Percentiles rank a stretch among this genome's conserved stretches.
Conservation (phyloP, 2,113 vertebrate species). For the Beaufortia kweichowensis region DNA sequence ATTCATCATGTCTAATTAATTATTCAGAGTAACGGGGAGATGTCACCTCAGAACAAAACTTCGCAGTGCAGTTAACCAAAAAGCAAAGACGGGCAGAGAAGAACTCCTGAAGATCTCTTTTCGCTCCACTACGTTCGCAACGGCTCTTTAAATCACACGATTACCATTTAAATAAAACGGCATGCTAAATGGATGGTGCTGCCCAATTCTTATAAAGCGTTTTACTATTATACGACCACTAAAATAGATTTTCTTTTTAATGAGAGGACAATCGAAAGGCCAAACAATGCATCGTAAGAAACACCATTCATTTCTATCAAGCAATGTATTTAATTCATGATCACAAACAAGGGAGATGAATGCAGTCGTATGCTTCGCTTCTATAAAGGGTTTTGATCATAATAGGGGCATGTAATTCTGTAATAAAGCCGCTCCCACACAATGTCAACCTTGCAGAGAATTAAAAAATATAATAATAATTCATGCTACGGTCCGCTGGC, state of each 20-base stretch:
- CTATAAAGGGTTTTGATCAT: background rate
- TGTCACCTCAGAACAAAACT: slow-evolving; percentile 70
- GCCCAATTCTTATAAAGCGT: slow-evolving; percentile 33
- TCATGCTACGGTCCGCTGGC: slow-evolving; percentile 34
- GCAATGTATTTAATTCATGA: slow-evolving; percentile 4
- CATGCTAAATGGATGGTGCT: slow-evolving; percentile 68
- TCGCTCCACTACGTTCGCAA: slow-evolving; percentile 60
- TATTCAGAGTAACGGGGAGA: slow-evolving; percentile 74
- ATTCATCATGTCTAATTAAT: slow-evolving; percentile 85
- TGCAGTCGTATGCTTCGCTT: background rate
- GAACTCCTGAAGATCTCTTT: slow-evolving; percentile 58
- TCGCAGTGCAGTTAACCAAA: slow-evolving; percentile 55
- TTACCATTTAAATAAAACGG: slow-evolving; percentile 76
- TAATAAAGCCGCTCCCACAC: background rate
- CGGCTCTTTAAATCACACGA: slow-evolving; percentile 63
- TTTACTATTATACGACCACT: slow-evolving; percentile 17
- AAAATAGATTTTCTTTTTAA: slow-evolving; percentile 18
- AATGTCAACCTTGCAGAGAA: slow-evolving; percentile 10
- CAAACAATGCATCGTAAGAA: slow-evolving; percentile 72
- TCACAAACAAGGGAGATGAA: background rate
- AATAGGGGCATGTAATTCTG: background rate
- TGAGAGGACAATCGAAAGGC: slow-evolving; percentile 5
- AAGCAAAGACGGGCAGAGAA: slow-evolving; percentile 59
- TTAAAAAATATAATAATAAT: background rate
- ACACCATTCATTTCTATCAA: slow-evolving; percentile 43